Evolutionary conservation across 2,888 invertebrate genomes (phyloP).

Genomic region (Octonoba sinensis): DNA sequence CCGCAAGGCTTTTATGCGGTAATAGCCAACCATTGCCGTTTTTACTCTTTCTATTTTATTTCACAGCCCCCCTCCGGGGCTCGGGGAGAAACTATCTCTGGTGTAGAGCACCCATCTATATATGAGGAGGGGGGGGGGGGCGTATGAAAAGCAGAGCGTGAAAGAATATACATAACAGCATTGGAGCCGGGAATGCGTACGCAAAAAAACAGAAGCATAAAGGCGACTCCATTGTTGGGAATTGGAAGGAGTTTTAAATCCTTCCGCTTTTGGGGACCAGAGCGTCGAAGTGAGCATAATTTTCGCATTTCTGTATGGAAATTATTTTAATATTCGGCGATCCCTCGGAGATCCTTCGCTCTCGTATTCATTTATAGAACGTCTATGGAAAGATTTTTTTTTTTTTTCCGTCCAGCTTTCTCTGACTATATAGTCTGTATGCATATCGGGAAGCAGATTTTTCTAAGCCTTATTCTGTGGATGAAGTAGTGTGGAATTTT

Average conservation of each 20-base stretch:
- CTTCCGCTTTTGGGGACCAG: slow-evolving; percentile 4
- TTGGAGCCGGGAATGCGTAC: background rate
- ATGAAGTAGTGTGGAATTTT: too few species aligned
- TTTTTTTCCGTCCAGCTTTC: background rate
- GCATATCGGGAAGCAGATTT: too few species aligned
- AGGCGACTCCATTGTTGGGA: slow-evolving; percentile 36
- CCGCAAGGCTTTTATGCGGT: slow-evolving; percentile 57
- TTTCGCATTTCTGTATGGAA: slow-evolving; percentile 61
- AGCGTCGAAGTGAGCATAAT: slow-evolving; percentile 55
- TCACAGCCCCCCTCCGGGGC: background rate
- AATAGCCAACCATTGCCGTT: slow-evolving; percentile 32
- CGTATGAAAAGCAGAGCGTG: background rate
- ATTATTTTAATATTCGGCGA: slow-evolving; percentile 60
- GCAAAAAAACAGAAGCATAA: background rate
- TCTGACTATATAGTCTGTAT: background rate
- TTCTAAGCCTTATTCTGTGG: too few species aligned
- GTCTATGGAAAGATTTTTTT: background rate
- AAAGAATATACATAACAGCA: slow-evolving; percentile 45
- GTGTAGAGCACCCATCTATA: too few species aligned
- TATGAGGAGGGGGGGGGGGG: too few species aligned
- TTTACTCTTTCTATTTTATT: slow-evolving; percentile 1
- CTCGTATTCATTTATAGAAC: too few species aligned
- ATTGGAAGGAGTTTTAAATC: slow-evolving; percentile 48
- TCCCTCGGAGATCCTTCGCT: background rate
- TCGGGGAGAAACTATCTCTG: too few species aligned